Conservation (phyloP, 2,113 vertebrate genomes). For the Saccopteryx leptura region DNA sequence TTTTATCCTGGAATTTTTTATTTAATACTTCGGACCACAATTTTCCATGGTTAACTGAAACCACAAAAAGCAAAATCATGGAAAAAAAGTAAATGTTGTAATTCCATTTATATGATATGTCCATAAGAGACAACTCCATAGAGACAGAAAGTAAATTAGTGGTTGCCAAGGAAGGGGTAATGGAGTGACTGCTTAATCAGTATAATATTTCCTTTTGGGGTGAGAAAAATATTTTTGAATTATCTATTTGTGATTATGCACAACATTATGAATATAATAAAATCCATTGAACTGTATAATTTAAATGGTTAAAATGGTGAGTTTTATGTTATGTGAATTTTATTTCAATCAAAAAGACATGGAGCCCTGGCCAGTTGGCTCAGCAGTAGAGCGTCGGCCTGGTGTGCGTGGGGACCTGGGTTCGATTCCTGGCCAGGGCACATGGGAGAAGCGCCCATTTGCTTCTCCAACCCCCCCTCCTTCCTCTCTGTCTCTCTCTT, state of each 20-base stretch:
- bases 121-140: not conserved
- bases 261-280: not conserved
- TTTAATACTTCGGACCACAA: not conserved
- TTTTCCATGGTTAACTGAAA: not conserved
- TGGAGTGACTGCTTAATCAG: not conserved
- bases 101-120: not conserved
- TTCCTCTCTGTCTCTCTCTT: no score
- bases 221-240: conserved; percentile 37
- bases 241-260: not conserved
- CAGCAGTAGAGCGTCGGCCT: no score
- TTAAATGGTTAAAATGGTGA: conserved; percentile 20
- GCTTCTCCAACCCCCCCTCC: no score
- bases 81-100: not conserved
- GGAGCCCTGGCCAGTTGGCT: no score
- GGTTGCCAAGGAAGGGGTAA: not conserved
- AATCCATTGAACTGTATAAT: not conserved
- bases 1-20: not conserved
- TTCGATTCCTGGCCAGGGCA: no score
- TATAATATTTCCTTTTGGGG: not conserved
- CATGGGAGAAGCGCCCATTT: no score
- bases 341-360: conserved; percentile 52
- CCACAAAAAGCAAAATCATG: not conserved
- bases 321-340: not conserved
- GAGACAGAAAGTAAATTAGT: conserved; percentile 15
- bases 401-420: no score